These are phyloP conservation scores for Plecotus auritus DNA, from an alignment of 2,113 vertebrate species.

Conservation along the genomic window DNA sequence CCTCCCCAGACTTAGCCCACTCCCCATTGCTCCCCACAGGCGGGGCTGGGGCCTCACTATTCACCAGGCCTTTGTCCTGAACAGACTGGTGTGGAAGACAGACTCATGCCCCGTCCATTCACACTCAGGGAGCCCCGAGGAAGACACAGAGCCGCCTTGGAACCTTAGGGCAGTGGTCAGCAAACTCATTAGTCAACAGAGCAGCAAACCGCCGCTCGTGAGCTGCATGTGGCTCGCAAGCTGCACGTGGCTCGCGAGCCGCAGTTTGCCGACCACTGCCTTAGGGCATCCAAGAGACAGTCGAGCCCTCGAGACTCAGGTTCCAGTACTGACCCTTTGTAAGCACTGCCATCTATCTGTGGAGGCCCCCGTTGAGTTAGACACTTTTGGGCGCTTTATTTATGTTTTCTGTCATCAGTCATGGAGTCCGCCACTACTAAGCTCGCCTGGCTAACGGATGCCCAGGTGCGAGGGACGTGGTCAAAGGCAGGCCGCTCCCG, in stretches of 20 bases:
- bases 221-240: too few relatives aligned
- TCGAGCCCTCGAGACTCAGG: background rate
- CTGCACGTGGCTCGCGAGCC: too few relatives aligned
- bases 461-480: background rate
- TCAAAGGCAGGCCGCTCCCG: fast-evolving
- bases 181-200: too few relatives aligned
- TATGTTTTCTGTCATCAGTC: background rate
- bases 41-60: background rate
- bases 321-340: background rate
- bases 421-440: background rate
- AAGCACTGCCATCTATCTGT: fast-evolving
- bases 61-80: background rate
- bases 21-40: background rate
- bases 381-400: background rate
- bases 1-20: background rate
- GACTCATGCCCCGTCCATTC: background rate
- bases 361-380: background rate
- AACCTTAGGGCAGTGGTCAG: too few relatives aligned
- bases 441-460: background rate
- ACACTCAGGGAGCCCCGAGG: background rate
- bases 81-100: background rate
- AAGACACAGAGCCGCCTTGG: background rate
- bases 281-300: background rate
- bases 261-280: too few relatives aligned
- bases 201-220: too few relatives aligned